phyloP scores from a whole-genome alignment of 2,888 invertebrate species.

The Stenchaetothrips biformis region DNA sequence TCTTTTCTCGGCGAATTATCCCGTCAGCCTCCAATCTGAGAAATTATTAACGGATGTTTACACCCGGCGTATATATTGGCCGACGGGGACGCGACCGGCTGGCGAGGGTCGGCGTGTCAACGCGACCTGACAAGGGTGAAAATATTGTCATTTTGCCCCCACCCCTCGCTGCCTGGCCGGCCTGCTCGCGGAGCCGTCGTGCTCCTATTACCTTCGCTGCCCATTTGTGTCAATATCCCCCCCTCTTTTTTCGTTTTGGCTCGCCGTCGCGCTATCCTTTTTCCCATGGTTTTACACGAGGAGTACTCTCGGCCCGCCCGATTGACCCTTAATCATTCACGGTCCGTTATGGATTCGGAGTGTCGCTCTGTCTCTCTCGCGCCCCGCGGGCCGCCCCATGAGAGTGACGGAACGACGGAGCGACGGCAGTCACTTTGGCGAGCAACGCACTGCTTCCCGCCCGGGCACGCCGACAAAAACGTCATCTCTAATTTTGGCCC shows the following conservation, averaged over 20 bases:
- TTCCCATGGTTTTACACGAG: not conserved
- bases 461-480: no score
- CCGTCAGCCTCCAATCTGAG: not conserved
- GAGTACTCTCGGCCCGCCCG: not conserved
- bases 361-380: not conserved
- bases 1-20: not conserved
- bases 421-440: not conserved
- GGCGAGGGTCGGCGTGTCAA: constrained; percentile 22
- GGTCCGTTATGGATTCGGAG: not conserved
- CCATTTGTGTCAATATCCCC: not conserved
- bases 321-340: not conserved
- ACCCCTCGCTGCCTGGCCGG: not conserved
- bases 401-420: not conserved
- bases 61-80: constrained; percentile 18
- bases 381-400: not conserved
- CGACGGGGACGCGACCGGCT: not conserved
- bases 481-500: no score
- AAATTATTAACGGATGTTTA: constrained; percentile 22
- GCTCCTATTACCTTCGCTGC: not conserved
- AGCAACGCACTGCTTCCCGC: no score
- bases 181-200: not conserved
- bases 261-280: not conserved
- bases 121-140: constrained; percentile 27
- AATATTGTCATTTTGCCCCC: constrained; percentile 24
- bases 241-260: not conserved